A percentile compares a stretch with the other conserved stretches of the same genome.
Evolutionary conservation across 2,113 vertebrate genomes (phyloP).

Genomic region (Pagrus major): DNA sequence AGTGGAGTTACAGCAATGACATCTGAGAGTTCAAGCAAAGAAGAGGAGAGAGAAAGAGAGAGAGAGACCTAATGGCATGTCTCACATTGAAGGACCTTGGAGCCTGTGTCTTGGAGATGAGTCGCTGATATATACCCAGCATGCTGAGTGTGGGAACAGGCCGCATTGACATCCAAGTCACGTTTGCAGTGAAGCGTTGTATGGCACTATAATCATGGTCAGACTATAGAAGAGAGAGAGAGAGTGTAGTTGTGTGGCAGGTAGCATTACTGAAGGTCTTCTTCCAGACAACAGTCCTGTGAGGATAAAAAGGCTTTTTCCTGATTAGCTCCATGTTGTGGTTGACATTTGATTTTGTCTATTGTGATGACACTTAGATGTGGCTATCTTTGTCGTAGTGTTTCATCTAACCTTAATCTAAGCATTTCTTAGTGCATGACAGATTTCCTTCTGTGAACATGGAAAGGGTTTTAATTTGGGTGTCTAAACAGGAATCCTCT

Average conservation of each 20-base stretch:
- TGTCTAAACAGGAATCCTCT: not conserved
- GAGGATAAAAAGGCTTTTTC: constrained; percentile 1
- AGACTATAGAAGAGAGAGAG: constrained; percentile 57
- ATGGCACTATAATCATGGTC: constrained; percentile 69
- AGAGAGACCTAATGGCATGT: constrained; percentile 63
- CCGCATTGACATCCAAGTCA: constrained; percentile 63
- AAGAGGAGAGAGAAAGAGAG: constrained; percentile 17
- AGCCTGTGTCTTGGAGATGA: constrained; percentile 77
- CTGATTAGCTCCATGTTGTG: constrained; percentile 12
- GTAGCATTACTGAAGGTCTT: constrained; percentile 38
- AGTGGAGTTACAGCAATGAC: constrained; percentile 40
- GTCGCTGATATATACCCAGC: constrained; percentile 70
- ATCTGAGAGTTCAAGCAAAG: constrained; percentile 42
- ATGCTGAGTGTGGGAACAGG: constrained; percentile 58
- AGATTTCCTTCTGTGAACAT: not conserved
- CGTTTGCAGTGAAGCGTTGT: constrained; percentile 53
- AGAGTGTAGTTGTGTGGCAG: constrained; percentile 14
- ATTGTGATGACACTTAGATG: constrained; percentile 24
- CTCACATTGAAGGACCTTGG: constrained; percentile 81
- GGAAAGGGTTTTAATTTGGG: not conserved
- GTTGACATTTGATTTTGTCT: constrained; percentile 43
- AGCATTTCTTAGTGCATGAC: not conserved
- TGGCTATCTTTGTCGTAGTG: not conserved
- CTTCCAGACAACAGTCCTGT: constrained; percentile 13
- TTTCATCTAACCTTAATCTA: not conserved